Conservation (phyloP, 2,797 vertebrate species). For the Lacerta agilis region DNA sequence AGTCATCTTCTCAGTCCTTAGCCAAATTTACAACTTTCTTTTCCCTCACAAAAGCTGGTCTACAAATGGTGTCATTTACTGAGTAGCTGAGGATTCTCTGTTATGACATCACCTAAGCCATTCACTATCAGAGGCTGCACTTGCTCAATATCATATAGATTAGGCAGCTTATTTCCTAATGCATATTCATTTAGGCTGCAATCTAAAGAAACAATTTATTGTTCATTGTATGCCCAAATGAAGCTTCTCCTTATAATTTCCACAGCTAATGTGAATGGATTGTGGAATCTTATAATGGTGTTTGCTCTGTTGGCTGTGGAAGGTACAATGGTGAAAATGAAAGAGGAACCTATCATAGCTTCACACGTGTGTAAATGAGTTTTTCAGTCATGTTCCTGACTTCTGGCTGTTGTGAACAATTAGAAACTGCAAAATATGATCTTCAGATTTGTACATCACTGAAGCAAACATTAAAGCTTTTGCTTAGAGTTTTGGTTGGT, state of each 20-base stretch:
- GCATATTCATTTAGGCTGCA: background rate
- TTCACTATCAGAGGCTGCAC: too few relatives aligned
- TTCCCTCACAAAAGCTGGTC: background rate
- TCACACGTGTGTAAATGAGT: background rate
- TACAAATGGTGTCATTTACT: background rate
- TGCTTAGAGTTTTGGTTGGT: background rate
- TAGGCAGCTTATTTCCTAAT: background rate
- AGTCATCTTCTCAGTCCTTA: background rate
- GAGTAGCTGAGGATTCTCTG: background rate
- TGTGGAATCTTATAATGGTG: too few relatives aligned
- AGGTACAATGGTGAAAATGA: too few relatives aligned
- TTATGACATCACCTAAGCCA: background rate
- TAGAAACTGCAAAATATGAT: constrained; percentile 9
- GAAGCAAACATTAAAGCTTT: too few relatives aligned
- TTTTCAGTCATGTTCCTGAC: background rate
- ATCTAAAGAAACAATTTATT: background rate
- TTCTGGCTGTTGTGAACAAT: background rate
- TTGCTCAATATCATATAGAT: background rate
- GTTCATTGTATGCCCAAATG: background rate
- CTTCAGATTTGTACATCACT: background rate
- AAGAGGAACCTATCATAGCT: background rate
- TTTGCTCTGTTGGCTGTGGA: too few relatives aligned
- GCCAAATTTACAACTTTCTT: background rate
- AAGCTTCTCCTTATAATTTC: background rate
- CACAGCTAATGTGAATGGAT: background rate